Evolutionary conservation across 2,888 invertebrate genomes (phyloP), one percentile per base, ranked within the genome.

Genomic region (Flabesymbios commensalis): DNA sequence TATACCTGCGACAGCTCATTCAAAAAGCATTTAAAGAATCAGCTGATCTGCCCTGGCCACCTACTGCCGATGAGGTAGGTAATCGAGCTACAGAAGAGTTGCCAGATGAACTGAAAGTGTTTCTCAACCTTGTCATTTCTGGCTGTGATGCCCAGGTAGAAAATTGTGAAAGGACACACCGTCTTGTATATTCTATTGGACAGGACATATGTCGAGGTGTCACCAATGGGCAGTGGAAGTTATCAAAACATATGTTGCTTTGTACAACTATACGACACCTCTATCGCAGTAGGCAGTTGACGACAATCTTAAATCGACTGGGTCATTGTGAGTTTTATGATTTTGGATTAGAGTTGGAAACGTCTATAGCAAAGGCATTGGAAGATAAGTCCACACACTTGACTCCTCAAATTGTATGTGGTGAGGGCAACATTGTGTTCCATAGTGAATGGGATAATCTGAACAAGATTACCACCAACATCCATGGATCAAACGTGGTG

Each of bases 361-460:
- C 61, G 32, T 64, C 70, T 4, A 31, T 69, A 36, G 68, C 65
- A 3, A 47, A 41, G 48, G 68, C 68, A 24, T 2, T 67, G 10
- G 62, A 65, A 29, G 33, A 66, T 24, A 51, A 70, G 28, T 69
- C 69, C 22, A 56, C 45, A 19, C 41, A 64, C n/a, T 59, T 71
- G n/a, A 32, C 71, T 14, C 41, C 61, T 1, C 64, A 70, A 33
- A 70, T 69, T 36, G 43, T 72, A 4, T 29, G 66, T 32, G 28
- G 65, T 31, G 24, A 43, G 29, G 58, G 32, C 2, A 49, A 56
- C 17, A 61, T 66, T 17, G 36, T 70, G 2, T 73, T 72, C 41
- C 71, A 73, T 61, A 64, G 66, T n/a, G 69, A 72, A 31, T 73
- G 69, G 60, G 70, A 70, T 58, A 71, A 68, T 32, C 69, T 69